Evolutionary conservation across 92 coral and sea anemone genomes (phyloP).

Genomic region (Parazoanthus darwini): DNA sequence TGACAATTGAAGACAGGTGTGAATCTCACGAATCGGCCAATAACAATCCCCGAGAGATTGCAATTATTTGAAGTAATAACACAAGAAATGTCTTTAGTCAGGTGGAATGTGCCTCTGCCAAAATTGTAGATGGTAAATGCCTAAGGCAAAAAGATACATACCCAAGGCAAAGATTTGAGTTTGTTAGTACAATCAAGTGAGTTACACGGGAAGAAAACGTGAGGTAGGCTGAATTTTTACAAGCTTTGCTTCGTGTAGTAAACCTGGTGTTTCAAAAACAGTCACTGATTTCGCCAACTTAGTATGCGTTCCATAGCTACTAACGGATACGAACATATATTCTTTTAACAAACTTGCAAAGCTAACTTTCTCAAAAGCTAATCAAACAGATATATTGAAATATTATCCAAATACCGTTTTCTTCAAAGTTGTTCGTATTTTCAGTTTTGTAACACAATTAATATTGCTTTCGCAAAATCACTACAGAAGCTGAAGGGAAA

Average conservation of each 20-base stretch:
- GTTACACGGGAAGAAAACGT: neutral
- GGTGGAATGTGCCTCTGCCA: no score
- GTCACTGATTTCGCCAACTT: neutral
- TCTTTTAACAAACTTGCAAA: neutral
- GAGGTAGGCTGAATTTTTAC: neutral
- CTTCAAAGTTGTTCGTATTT: neutral
- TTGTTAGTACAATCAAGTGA: neutral
- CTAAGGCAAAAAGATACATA: no score
- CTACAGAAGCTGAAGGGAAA: neutral
- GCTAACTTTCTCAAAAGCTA: neutral
- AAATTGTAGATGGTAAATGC: no score
- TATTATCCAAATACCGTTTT: neutral
- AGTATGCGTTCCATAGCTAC: neutral
- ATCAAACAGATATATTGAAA: neutral
- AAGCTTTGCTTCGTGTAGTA: neutral
- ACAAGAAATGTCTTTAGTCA: neutral
- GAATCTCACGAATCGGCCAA: neutral
- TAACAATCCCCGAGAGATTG: neutral
- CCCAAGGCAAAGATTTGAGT: no score
- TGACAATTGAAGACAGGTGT: constrained; percentile 1
- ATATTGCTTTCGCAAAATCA: neutral
- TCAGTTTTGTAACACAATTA: neutral
- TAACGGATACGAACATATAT: neutral
- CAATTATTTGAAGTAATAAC: neutral
- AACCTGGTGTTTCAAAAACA: neutral